Conservation (phyloP, 2,888 invertebrate genomes). For the Busseola fusca region DNA sequence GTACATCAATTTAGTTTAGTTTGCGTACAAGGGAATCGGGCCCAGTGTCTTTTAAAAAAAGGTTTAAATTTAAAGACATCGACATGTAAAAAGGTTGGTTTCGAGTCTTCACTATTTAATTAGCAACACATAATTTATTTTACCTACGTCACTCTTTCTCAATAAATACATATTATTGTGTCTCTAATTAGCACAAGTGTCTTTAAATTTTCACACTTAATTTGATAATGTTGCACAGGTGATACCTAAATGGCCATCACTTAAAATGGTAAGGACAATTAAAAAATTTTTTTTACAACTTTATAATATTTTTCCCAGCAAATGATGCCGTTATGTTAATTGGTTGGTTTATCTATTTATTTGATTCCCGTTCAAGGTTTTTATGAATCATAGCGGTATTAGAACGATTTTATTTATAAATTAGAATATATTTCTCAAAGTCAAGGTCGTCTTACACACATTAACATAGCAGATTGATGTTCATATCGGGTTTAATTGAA, state of each 20-base stretch:
- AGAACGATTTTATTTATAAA: constrained; percentile 37
- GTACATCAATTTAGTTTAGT: no score
- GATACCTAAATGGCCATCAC: constrained; percentile 30
- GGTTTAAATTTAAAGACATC: not conserved
- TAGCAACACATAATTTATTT: not conserved
- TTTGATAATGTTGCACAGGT: constrained; percentile 15
- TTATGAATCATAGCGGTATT: constrained; percentile 53
- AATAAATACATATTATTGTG: constrained; percentile 9
- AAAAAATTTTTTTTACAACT: constrained; percentile 20
- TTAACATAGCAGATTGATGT: constrained; percentile 45
- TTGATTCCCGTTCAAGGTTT: constrained; percentile 50
- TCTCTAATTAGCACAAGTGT: constrained; percentile 32
- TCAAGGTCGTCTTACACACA: constrained; percentile 48
- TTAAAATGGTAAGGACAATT: constrained; percentile 50
- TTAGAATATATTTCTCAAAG: constrained; percentile 56
- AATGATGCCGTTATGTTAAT: constrained; percentile 38
- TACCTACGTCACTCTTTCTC: not conserved
- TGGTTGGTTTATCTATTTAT: constrained; percentile 39
- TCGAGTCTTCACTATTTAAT: not conserved
- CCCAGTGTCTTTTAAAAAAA: no score
- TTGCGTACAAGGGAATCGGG: no score
- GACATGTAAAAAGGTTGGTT: not conserved
- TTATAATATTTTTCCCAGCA: constrained; percentile 20
- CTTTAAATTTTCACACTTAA: constrained; percentile 19
- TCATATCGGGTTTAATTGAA: constrained; percentile 38